phyloP scores from a whole-genome alignment of 2,113 vertebrate species.

The Nothoprocta perdicaria region DNA sequence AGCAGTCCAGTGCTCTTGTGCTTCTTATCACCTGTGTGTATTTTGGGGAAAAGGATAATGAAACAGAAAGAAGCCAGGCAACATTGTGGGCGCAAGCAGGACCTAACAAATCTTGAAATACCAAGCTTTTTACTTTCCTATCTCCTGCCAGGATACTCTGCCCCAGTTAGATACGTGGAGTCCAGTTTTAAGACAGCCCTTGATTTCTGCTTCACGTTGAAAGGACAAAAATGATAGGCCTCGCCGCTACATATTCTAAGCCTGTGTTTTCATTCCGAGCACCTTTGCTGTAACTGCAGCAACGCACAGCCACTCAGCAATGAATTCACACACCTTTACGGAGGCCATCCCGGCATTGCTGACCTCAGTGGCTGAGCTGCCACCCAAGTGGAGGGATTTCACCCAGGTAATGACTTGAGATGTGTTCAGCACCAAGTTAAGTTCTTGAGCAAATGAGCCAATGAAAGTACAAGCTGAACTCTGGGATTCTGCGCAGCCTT shows the following conservation, averaged over 20 bases:
- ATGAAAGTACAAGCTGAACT: neutral
- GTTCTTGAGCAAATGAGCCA: neutral
- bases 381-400: too few relatives aligned
- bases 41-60: neutral
- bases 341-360: neutral
- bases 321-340: neutral
- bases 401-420: neutral
- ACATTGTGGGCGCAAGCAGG: neutral
- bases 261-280: neutral
- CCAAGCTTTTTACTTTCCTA: neutral
- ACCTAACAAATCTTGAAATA: neutral
- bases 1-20: accelerated
- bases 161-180: neutral
- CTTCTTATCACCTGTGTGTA: accelerated
- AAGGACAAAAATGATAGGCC: neutral
- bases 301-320: accelerated
- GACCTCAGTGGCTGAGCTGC: neutral
- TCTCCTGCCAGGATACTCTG: neutral
- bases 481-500: neutral
- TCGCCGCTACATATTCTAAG: accelerated
- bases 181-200: neutral
- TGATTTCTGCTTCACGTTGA: neutral
- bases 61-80: neutral
- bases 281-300: neutral
- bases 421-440: neutral